A percentile compares a stretch with the other conserved stretches of the same genome.
phyloP scores from a whole-genome alignment of 2,888 invertebrate species.

The Hirtodrosophila cameraria region DNA sequence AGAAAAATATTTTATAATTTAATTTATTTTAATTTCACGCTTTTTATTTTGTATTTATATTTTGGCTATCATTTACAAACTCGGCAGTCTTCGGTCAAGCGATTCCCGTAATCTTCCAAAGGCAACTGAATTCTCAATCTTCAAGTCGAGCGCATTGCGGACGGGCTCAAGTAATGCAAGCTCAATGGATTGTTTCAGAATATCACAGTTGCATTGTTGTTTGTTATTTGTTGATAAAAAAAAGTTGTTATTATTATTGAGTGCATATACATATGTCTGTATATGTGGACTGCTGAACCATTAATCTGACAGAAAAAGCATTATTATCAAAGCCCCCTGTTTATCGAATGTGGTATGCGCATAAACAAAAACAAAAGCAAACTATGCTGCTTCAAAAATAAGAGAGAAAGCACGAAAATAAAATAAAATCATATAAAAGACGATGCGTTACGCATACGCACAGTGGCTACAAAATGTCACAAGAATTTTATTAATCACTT shows the following conservation, averaged over 20 bases:
- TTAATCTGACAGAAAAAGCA: constrained; percentile 26
- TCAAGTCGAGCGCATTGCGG: constrained; percentile 3
- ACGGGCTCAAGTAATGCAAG: constrained; percentile 7
- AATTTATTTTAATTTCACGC: background rate
- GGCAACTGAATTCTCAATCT: constrained; percentile 36
- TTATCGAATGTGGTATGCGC: constrained; percentile 23
- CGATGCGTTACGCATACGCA: constrained; percentile 44
- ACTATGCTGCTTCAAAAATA: background rate
- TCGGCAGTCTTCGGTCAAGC: constrained; percentile 18
- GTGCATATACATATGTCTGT: constrained; percentile 3
- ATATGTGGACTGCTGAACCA: constrained; percentile 21
- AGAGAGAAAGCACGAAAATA: background rate
- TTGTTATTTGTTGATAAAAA: constrained; percentile 29
- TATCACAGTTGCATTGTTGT: constrained; percentile 16
- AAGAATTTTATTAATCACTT: constrained; percentile 14
- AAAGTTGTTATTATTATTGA: constrained; percentile 23
- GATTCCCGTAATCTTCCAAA: constrained; percentile 22
- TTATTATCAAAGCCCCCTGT: constrained; percentile 34
- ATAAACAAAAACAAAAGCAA: constrained; percentile 44
- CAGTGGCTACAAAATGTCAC: constrained; percentile 28
- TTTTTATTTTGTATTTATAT: background rate
- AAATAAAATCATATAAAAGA: no score
- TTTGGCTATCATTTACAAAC: no score
- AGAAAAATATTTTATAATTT: constrained; percentile 24
- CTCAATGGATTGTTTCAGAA: constrained; percentile 22